These are phyloP conservation scores for Tribolium madens DNA, from an alignment of 1,140 invertebrate genomes.

Conservation along the genomic window DNA sequence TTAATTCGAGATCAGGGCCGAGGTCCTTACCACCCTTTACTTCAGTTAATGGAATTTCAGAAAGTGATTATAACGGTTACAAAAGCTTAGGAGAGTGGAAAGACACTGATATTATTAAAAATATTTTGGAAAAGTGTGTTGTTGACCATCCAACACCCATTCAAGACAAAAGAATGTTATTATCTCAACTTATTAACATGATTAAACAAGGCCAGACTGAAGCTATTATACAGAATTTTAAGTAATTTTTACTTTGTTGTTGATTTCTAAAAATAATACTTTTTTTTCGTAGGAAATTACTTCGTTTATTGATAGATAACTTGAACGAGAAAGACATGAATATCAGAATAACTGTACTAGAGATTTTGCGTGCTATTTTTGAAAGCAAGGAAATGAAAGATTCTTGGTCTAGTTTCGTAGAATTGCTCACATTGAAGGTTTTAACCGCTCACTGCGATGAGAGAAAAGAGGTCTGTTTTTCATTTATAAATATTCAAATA, in stretches of 20 bases:
- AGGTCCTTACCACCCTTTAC: slow-evolving; percentile 59
- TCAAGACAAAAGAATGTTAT: slow-evolving; percentile 60
- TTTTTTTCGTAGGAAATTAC: slow-evolving; percentile 72
- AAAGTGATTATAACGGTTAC: slow-evolving; percentile 62
- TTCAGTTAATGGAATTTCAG: slow-evolving; percentile 58
- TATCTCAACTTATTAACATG: slow-evolving; percentile 65
- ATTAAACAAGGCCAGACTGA: slow-evolving; percentile 67
- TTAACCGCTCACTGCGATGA: slow-evolving; percentile 85
- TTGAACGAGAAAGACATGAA: slow-evolving; percentile 76
- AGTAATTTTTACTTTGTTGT: slow-evolving; percentile 60
- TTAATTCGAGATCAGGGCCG: slow-evolving; percentile 50
- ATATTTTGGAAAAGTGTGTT: slow-evolving; percentile 61
- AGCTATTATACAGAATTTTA: slow-evolving; percentile 70
- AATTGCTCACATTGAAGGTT: slow-evolving; percentile 88
- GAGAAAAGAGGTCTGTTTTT: slow-evolving; percentile 75
- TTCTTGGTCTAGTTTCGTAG: slow-evolving; percentile 87
- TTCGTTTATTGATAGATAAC: slow-evolving; percentile 80
- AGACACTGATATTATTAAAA: slow-evolving; percentile 64
- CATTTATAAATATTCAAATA: too few species aligned
- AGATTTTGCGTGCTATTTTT: slow-evolving; percentile 85
- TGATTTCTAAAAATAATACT: neutral
- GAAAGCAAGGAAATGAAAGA: slow-evolving; percentile 79
- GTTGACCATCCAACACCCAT: slow-evolving; percentile 62
- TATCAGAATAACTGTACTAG: slow-evolving; percentile 79
- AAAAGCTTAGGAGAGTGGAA: slow-evolving; percentile 58